Evolutionary conservation across 2,888 invertebrate species (phyloP).

Genomic region (Apamea sordens): DNA sequence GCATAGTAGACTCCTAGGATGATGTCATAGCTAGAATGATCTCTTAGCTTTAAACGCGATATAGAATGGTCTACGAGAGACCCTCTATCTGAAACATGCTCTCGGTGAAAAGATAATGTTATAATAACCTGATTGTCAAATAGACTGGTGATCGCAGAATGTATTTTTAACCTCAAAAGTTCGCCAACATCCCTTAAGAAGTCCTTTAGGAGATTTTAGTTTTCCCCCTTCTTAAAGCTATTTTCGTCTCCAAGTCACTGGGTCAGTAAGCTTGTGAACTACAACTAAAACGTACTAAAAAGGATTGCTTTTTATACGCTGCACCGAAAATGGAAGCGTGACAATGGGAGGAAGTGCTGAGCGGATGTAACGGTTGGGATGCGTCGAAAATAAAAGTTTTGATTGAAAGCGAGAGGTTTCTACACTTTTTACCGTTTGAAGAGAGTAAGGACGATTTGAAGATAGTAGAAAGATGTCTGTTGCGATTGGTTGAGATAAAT

Average conservation of each 20-base stretch:
- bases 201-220: not conserved
- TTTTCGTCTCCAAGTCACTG: slow-evolving; percentile 7
- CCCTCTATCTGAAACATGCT: not conserved
- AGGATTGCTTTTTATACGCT: slow-evolving; percentile 28
- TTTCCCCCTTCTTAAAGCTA: not conserved
- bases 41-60: not conserved
- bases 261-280: slow-evolving; percentile 17
- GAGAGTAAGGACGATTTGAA: slow-evolving; percentile 6
- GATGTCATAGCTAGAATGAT: not conserved
- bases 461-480: not conserved
- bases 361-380: slow-evolving; percentile 45
- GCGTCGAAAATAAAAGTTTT: slow-evolving; percentile 43
- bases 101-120: not conserved
- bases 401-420: slow-evolving; percentile 34
- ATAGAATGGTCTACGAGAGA: not conserved
- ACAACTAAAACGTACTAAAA: slow-evolving; percentile 9
- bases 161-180: not conserved
- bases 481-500: not conserved
- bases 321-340: slow-evolving; percentile 39
- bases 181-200: not conserved
- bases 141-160: no score
- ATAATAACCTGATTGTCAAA: not conserved
- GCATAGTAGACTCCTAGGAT: not conserved
- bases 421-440: slow-evolving; percentile 20
- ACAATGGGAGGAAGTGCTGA: slow-evolving; percentile 41